These are phyloP conservation scores for Oplegnathus fasciatus DNA, from an alignment of 2,113 vertebrate genomes.

Conservation along the genomic window DNA sequence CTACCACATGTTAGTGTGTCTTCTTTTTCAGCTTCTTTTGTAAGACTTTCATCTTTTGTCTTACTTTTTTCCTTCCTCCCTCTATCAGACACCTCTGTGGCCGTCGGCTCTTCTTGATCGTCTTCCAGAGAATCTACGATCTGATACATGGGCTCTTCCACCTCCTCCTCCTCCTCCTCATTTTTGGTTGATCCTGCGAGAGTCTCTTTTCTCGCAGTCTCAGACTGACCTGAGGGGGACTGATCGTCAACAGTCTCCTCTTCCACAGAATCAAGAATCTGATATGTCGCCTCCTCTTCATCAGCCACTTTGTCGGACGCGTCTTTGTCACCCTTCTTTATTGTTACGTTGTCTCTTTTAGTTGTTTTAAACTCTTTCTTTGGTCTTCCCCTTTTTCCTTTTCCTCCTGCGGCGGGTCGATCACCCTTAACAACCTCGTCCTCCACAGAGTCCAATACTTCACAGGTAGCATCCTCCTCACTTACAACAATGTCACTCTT, in stretches of 20 bases:
- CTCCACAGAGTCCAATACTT: slow-evolving; percentile 50
- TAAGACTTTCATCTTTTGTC: background rate
- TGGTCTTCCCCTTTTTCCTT: slow-evolving; percentile 47
- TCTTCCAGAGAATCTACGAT: slow-evolving; percentile 67
- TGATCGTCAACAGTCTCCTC: slow-evolving; percentile 21
- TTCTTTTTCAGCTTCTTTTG: background rate
- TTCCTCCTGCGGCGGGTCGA: background rate
- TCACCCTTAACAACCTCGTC: background rate
- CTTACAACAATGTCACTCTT: background rate
- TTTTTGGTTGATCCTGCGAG: background rate
- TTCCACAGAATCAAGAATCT: slow-evolving; percentile 73
- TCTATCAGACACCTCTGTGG: background rate
- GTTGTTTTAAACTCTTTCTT: slow-evolving; percentile 32
- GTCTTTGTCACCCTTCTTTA: background rate
- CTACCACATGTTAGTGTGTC: background rate
- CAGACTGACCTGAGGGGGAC: background rate
- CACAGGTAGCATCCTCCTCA: slow-evolving; percentile 5
- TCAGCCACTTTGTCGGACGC: background rate
- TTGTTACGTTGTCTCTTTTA: background rate
- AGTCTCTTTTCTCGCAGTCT: background rate
- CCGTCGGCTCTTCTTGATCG: slow-evolving; percentile 35
- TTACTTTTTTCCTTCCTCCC: background rate
- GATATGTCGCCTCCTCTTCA: slow-evolving; percentile 49
- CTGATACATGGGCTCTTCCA: slow-evolving; percentile 39
- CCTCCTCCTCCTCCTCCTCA: slow-evolving; percentile 36